These are phyloP conservation scores for Drosophila lacertosa DNA, from an alignment of 1,140 invertebrate genomes.

Conservation along the genomic window DNA sequence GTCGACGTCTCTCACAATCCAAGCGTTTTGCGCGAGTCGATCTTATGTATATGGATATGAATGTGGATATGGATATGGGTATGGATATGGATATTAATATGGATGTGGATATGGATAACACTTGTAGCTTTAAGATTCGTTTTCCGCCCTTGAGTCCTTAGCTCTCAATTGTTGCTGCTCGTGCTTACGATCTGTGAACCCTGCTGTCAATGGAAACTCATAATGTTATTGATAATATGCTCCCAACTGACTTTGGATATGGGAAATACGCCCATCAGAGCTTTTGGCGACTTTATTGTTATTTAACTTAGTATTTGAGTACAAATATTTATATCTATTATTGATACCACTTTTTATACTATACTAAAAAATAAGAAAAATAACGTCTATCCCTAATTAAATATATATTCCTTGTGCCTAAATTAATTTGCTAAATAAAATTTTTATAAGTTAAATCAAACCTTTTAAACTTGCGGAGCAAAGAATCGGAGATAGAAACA, in stretches of 20 bases:
- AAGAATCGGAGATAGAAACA: too few species aligned
- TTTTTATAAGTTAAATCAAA: too few species aligned
- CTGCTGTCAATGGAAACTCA: constrained; percentile 66
- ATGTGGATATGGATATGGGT: neutral
- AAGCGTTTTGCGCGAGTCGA: constrained; percentile 26
- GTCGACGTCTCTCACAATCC: neutral
- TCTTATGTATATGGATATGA: neutral
- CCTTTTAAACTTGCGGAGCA: too few species aligned
- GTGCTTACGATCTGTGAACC: constrained; percentile 54
- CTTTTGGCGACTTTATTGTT: too few species aligned
- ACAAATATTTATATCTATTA: too few species aligned
- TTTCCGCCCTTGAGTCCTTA: constrained; percentile 5
- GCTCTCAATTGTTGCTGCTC: constrained; percentile 9
- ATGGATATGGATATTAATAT: constrained; percentile 5
- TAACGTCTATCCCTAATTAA: too few species aligned
- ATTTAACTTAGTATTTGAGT: too few species aligned
- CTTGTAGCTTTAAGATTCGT: constrained; percentile 37
- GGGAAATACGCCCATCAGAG: too few species aligned
- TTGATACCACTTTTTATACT: too few species aligned
- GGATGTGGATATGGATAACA: constrained; percentile 8
- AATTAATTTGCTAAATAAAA: neutral
- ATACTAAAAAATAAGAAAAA: too few species aligned
- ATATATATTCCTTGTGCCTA: neutral
- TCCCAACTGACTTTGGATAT: too few species aligned
- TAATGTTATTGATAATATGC: constrained; percentile 12